Percentiles rank a stretch among this genome's conserved stretches.
phyloP scores from a whole-genome alignment of 2,888 invertebrate genomes.

The Drosophila atroscutellata region DNA sequence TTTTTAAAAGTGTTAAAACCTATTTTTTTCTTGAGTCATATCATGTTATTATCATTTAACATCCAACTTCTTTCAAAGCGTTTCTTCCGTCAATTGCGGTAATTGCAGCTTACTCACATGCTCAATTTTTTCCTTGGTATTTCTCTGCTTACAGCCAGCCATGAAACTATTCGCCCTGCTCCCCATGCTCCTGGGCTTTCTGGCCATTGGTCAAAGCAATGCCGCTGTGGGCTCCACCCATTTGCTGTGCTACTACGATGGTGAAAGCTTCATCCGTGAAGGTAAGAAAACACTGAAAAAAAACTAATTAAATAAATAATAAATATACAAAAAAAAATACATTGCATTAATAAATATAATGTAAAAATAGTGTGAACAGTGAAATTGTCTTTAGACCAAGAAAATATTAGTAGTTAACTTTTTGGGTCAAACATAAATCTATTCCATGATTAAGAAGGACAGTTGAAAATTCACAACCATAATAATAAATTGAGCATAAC shows the following conservation, averaged over 20 bases:
- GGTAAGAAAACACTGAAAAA: constrained; percentile 69
- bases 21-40: constrained; percentile 5
- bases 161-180: constrained; percentile 80
- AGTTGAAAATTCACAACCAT: background rate
- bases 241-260: constrained; percentile 82
- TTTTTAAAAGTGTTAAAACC: constrained; percentile 2
- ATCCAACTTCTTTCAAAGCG: background rate
- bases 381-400: background rate
- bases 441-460: background rate
- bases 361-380: background rate
- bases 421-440: background rate
- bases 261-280: constrained; percentile 80
- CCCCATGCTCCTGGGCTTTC: constrained; percentile 67
- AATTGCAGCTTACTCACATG: constrained; percentile 27
- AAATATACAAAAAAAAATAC: background rate
- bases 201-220: constrained; percentile 63
- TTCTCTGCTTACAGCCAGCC: constrained; percentile 41
- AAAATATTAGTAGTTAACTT: background rate
- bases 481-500: background rate
- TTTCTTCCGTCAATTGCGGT: constrained; percentile 21
- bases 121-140: constrained; percentile 11
- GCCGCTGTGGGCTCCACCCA: constrained; percentile 61
- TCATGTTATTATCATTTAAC: constrained; percentile 5
- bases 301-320: background rate
- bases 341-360: background rate